Base-by-base conservation (phyloP, 1,140 invertebrate genomes). In the Penaeus chinensis region DNA sequence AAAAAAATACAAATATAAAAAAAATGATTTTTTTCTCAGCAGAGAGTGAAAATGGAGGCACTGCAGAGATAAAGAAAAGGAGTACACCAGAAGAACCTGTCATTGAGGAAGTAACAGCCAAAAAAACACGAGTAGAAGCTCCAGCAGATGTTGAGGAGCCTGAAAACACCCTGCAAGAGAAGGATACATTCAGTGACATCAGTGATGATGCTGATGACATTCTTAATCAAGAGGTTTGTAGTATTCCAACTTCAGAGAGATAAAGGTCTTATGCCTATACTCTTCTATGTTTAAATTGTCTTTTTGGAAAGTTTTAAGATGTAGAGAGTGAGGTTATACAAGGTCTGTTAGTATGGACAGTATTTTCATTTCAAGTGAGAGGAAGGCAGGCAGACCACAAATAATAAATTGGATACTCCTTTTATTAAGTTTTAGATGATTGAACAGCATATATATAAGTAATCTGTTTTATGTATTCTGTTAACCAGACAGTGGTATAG, bases 191-290 rank as follows among this genome's bases (percentile, higher is more conserved):
- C 71, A 89, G 89, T 22, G 89, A 89, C 54, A 87, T 89, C 74
- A 89, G 89, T 84, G 89, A 89, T 65, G 89, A 89, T 79, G 86
- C 83, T 20, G 89, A 89, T 71, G 89, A 89, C 60, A 80, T 89
- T 42, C 89, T 89, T 42, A 89, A 89, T 82, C 85, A 87, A 77
- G 89, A 89, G 78, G 89, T 89, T 20, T 32, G 62, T 84, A n/a
- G 37, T 69, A 32, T 32, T 32, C 32, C 32, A 32, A 32, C 32
- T 32, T 32, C 2, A 32, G 32, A 32, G 32, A 32, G 32, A 32
- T 32, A 32, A 32, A 32, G 32, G 32, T 32, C 1, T 32, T 32
- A 22, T 77, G 74, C n/a, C 18, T 77, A 32, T 32, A 32, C 32
- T 77, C 20, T 42, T 18, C 13, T 1, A 19, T 8, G 7, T 71